phyloP scores from a whole-genome alignment of 2,888 invertebrate species.

The Noctua pronuba region DNA sequence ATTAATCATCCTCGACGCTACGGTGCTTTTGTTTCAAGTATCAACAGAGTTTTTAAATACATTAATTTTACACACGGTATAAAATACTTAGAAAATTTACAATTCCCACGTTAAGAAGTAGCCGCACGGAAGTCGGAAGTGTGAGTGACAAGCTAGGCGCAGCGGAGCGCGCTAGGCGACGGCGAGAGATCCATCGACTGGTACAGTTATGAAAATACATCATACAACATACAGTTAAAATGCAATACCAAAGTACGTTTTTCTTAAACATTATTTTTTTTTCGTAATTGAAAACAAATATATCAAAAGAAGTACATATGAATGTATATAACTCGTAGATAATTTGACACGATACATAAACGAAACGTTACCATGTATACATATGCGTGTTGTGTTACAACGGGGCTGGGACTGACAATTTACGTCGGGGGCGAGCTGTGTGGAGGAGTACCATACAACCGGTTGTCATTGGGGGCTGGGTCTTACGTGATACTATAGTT shows the following conservation, averaged over 20 bases:
- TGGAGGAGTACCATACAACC: constrained; percentile 76
- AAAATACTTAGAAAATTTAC: constrained; percentile 90
- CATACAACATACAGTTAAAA: constrained; percentile 85
- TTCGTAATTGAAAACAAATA: constrained; percentile 86
- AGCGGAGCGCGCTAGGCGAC: constrained; percentile 58
- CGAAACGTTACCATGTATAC: constrained; percentile 73
- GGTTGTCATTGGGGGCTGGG: constrained; percentile 86
- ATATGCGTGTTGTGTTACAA: constrained; percentile 58
- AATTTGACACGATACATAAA: constrained; percentile 85
- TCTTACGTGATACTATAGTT: constrained; percentile 89
- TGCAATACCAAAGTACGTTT: constrained; percentile 88
- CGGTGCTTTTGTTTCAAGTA: constrained; percentile 74
- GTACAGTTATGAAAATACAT: constrained; percentile 81
- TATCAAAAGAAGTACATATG: constrained; percentile 87
- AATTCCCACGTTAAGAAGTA: constrained; percentile 84
- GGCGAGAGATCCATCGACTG: constrained; percentile 75
- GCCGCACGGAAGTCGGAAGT: constrained; percentile 77
- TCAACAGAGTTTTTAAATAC: constrained; percentile 82
- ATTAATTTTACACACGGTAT: constrained; percentile 87
- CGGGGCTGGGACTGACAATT: constrained; percentile 69
- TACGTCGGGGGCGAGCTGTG: constrained; percentile 64
- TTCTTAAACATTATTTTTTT: constrained; percentile 85
- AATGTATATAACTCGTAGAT: constrained; percentile 83
- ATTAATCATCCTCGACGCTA: constrained; percentile 73
- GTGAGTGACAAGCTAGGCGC: constrained; percentile 43